Evolutionary conservation across 1,140 invertebrate species (phyloP), one percentile per base, ranked within the genome.

Genomic region (Musca vetustissima): DNA sequence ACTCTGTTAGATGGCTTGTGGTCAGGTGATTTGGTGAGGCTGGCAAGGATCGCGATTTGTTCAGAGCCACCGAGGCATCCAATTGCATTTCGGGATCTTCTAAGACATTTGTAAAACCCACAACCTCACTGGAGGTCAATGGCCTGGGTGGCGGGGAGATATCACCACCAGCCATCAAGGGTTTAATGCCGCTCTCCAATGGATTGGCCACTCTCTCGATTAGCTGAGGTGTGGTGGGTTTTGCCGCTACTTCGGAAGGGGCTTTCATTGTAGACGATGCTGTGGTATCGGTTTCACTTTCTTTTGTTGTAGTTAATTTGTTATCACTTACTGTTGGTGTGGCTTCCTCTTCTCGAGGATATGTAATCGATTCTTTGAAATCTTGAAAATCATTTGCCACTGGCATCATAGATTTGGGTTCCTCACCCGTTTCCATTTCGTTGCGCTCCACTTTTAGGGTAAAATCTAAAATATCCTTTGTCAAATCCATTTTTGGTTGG

Each of bases 391-490:
- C 57, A 17, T 36, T 19, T 22, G 48, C 52, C 61, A 21, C 47
- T 69, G 61, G 25, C 22, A 69, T 32, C 17, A 52, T 36, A 25
- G 52, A 28, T 19, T 65, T 69, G 11, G 64, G 2, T 14, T 43
- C 28, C 1, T 28, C 15, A 36, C 2, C 22, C 8, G 13, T 7
- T 8, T 61, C 36, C 17, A 61, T 43, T 17, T 36, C 57, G 8
- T 14, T 9, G 13, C 47, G 25, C 1, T 66, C 75, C 28, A 72
- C 68, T 65, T 80, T 80, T 50, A 74, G 49, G 13, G 78, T 76
- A 50, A 75, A 80, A 59, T 80, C 78, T 32, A 76, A 74, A 14
- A 80, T 74, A 50, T 80, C 76, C 70, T 80, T 80, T 74, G 78
- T 80, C 76, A 80, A 79, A 71, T 80, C 78, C 78, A 80, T 80